Base-by-base conservation (phyloP, 1,140 invertebrate species). In the Bactericera cockerelli region DNA sequence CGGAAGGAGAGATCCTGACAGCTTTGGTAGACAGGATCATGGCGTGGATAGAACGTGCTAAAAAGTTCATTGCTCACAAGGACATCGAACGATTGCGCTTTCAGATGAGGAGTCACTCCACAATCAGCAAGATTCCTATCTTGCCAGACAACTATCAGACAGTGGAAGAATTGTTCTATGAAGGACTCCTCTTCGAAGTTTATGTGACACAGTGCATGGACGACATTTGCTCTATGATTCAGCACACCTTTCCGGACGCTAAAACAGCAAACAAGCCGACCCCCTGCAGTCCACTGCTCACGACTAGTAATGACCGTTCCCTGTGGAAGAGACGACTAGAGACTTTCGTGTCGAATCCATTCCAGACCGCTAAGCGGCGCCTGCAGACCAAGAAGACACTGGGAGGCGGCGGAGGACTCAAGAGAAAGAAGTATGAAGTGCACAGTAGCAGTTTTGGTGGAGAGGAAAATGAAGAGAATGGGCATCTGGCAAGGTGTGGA, bases 1-100 rank as follows among this genome's bases (percentile, higher is more conserved):
- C 89, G 0, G 93, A 97, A 74, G 92, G 91, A 53, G 91, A 94
- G 70, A 90, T 91, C 0, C 73, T 96, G 55, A 88, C 93, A 67
- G 93, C 89, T 73, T 76, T 93, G 26, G 86, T 85, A 14, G 90
- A 96, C 74, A 76, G 92, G 54, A 89, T 89, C 14, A 86, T 87
- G 84, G 84, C 84, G 65, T 88, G 85, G 86, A 84, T 87, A 70
- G 72, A 70, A 57, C 59, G 54, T 42, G 60, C 49, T 0, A 54
- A 53, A 11, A 42, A 58, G 25, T 28, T 49, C 19, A 49, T 61
- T 22, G 31, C 49, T 39, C 39, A 38, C n/a, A 59, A 39, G 38
- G 38, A 39, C 3, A 49, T 49, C 13, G 26, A 49, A 38, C 39
- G 22, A 19, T 21, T 54, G 11, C 24, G 38, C 1, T 39, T 42